These are phyloP conservation scores for Sinocyclocheilus anshuiensis DNA, from an alignment of 2,113 vertebrate species.

Conservation along the genomic window DNA sequence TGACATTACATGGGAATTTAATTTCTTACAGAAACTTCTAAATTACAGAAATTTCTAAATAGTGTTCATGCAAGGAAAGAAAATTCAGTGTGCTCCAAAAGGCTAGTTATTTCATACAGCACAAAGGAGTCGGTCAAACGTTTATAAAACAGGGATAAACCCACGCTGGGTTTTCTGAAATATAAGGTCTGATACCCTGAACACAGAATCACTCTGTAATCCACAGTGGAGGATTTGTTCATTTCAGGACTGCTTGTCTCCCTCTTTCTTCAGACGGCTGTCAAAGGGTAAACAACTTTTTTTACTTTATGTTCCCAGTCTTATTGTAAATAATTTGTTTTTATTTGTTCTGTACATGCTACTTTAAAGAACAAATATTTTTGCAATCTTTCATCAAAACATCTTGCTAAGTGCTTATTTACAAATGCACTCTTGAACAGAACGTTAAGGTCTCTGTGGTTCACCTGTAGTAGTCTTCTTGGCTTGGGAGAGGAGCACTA, in stretches of 20 bases:
- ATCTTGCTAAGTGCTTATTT: background rate
- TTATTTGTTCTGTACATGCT: background rate
- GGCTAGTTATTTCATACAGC: slow-evolving; percentile 84
- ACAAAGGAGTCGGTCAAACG: slow-evolving; percentile 70
- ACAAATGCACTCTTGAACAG: background rate
- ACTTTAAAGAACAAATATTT: background rate
- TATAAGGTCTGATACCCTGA: slow-evolving; percentile 49
- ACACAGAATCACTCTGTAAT: slow-evolving; percentile 59
- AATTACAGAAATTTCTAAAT: slow-evolving; percentile 59
- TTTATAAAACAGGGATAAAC: slow-evolving; percentile 61
- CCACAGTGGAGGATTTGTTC: slow-evolving; percentile 82
- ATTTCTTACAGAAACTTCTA: slow-evolving; percentile 66
- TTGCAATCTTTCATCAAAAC: background rate
- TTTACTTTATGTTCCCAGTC: background rate
- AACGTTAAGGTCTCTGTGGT: background rate
- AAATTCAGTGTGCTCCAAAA: slow-evolving; percentile 69
- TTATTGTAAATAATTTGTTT: background rate
- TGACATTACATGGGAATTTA: slow-evolving; percentile 64
- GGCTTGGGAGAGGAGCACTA: slow-evolving; percentile 90
- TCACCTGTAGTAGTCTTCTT: slow-evolving; percentile 99
- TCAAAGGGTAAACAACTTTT: slow-evolving; percentile 46
- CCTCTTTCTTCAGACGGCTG: slow-evolving; percentile 99
- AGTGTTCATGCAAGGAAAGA: slow-evolving; percentile 75
- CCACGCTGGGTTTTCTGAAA: slow-evolving; percentile 42
- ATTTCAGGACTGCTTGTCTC: slow-evolving; percentile 97